A percentile compares a stretch with the other conserved stretches of the same genome.
Evolutionary conservation across 1,140 invertebrate genomes (phyloP).

Genomic region (Chlorops oryzae): DNA sequence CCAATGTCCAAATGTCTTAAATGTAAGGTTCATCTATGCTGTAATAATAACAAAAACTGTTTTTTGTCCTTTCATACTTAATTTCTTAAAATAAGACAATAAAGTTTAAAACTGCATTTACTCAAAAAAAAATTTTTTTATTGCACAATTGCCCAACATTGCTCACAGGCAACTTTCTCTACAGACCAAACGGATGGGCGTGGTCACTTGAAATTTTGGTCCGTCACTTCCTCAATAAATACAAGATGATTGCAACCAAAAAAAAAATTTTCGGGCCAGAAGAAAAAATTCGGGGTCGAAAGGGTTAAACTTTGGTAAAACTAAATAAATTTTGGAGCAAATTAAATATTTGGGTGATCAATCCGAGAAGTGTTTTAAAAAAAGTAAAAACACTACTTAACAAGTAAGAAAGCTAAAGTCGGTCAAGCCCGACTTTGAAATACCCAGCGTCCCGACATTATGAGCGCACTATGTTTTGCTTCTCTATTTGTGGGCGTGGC

Average conservation of each 20-base stretch:
- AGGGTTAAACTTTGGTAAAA: no score
- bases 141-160: conserved; percentile 15
- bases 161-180: conserved; percentile 19
- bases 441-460: no score
- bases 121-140: conserved; percentile 1
- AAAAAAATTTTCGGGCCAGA: conserved; percentile 1
- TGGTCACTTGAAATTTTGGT: conserved; percentile 7
- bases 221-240: background rate
- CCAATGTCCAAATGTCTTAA: conserved; percentile 20
- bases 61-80: conserved; percentile 10
- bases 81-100: conserved; percentile 16
- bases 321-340: no score
- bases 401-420: no score
- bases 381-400: no score
- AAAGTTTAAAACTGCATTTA: background rate
- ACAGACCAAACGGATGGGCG: conserved; percentile 15
- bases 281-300: conserved; percentile 1
- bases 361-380: no score
- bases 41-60: conserved; percentile 19
- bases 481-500: no score
- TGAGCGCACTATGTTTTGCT: no score
- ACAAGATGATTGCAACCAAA: background rate
- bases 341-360: no score
- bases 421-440: no score
- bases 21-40: conserved; percentile 19